phyloP scores from a whole-genome alignment of 2,797 vertebrate species.

The Alcedo atthis region DNA sequence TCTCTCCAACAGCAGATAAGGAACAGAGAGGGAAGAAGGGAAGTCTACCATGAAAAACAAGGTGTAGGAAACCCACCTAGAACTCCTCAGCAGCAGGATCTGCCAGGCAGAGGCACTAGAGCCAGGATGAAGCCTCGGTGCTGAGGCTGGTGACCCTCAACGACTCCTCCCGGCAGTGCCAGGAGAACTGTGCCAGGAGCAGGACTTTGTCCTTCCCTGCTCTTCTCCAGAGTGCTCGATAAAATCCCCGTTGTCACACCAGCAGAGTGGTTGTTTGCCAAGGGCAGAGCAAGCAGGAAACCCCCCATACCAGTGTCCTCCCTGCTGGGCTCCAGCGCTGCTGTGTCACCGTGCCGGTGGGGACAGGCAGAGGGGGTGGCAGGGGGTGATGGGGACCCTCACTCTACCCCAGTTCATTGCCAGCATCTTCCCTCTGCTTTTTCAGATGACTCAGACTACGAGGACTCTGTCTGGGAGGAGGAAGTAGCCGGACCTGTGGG shows the following conservation, averaged over 20 bases:
- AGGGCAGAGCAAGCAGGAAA: background rate
- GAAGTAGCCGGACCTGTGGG: background rate
- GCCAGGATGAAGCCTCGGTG: background rate
- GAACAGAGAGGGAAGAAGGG: background rate
- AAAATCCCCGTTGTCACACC: background rate
- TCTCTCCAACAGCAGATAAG: background rate
- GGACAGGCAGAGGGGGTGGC: background rate
- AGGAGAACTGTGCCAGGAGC: accelerated
- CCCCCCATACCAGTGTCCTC: background rate
- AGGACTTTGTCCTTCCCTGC: background rate
- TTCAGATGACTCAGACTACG: slow-evolving; percentile 57
- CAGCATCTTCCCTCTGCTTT: background rate
- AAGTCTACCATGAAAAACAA: background rate
- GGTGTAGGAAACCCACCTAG: background rate
- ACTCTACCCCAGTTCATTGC: background rate
- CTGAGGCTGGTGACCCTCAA: background rate
- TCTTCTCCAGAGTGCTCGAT: background rate
- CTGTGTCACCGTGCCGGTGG: background rate
- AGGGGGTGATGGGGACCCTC: background rate
- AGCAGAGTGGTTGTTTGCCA: background rate
- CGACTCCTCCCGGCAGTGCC: background rate
- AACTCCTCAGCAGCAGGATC: background rate
- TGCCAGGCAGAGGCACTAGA: accelerated
- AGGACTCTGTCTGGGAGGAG: slow-evolving; percentile 4
- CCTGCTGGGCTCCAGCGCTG: background rate